phyloP scores from a whole-genome alignment of 1,140 invertebrate genomes.

The Apolygus lucorum region DNA sequence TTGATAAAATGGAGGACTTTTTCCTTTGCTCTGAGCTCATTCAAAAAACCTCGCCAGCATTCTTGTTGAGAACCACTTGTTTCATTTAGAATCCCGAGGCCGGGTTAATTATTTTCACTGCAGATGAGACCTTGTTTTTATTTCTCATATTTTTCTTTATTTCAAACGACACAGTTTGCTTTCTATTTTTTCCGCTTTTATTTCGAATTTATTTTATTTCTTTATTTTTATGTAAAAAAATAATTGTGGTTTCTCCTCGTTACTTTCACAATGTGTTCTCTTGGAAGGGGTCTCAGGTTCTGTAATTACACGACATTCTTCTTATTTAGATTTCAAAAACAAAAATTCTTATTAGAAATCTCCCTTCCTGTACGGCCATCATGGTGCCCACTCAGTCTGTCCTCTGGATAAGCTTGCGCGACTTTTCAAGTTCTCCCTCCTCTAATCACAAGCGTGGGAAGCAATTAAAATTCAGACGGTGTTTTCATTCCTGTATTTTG shows the following conservation, averaged over 20 bases:
- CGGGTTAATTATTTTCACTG: neutral
- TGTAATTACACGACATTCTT: neutral
- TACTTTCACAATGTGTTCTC: neutral
- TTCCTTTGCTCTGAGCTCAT: neutral
- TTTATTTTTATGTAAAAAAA: too few species aligned
- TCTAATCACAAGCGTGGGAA: neutral
- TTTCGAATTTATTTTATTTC: too few species aligned
- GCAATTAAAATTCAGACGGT: neutral
- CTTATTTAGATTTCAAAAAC: neutral
- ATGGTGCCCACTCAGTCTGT: too few species aligned
- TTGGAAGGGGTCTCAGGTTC: neutral
- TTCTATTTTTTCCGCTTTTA: too few species aligned
- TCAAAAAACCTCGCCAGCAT: neutral
- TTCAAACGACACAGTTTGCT: too few species aligned
- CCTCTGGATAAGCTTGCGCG: too few species aligned
- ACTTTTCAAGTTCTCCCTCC: neutral
- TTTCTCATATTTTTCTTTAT: too few species aligned
- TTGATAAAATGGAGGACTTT: neutral
- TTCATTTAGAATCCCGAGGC: neutral
- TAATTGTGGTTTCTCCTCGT: neutral
- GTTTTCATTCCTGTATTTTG: neutral
- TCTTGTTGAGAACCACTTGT: neutral
- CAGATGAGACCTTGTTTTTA: neutral
- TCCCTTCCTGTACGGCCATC: neutral
- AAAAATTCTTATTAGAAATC: neutral